Evolutionary conservation across 2,113 vertebrate species (phyloP).

Genomic region (Poeciliopsis retropinna): DNA sequence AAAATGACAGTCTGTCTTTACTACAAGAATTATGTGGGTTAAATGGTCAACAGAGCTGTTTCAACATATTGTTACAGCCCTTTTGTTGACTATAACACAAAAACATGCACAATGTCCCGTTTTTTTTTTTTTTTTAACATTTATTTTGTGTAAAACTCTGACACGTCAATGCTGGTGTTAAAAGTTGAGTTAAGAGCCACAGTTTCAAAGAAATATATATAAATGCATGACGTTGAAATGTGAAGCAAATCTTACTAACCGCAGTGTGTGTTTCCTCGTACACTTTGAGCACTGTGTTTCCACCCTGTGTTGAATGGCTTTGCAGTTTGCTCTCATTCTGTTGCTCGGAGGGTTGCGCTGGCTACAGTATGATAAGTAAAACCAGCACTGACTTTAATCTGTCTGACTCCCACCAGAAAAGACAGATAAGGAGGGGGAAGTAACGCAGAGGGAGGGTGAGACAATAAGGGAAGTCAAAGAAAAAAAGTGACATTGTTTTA

Average conservation of each 20-base stretch:
- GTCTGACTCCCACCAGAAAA: constrained; percentile 81
- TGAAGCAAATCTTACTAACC: not conserved
- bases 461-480: constrained; percentile 39
- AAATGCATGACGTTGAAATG: not conserved
- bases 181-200: not conserved
- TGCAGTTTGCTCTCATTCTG: constrained; percentile 66
- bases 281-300: constrained; percentile 14
- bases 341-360: constrained; percentile 81
- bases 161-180: not conserved
- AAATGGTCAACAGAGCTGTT: not conserved
- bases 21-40: not conserved
- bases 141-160: not conserved
- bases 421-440: constrained; percentile 74
- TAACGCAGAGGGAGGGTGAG: constrained; percentile 63
- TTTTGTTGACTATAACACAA: not conserved
- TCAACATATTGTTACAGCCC: not conserved
- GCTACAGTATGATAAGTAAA: constrained; percentile 86
- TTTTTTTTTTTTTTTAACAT: not conserved
- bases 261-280: not conserved
- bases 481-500: constrained; percentile 43
- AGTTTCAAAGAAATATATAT: not conserved
- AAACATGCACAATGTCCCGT: not conserved
- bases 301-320: constrained; percentile 38
- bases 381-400: constrained; percentile 86
- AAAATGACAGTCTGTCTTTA: not conserved